A percentile compares a stretch with the other conserved stretches of the same genome.
Evolutionary conservation across 2,113 vertebrate species (phyloP).

Genomic region (Meles meles): DNA sequence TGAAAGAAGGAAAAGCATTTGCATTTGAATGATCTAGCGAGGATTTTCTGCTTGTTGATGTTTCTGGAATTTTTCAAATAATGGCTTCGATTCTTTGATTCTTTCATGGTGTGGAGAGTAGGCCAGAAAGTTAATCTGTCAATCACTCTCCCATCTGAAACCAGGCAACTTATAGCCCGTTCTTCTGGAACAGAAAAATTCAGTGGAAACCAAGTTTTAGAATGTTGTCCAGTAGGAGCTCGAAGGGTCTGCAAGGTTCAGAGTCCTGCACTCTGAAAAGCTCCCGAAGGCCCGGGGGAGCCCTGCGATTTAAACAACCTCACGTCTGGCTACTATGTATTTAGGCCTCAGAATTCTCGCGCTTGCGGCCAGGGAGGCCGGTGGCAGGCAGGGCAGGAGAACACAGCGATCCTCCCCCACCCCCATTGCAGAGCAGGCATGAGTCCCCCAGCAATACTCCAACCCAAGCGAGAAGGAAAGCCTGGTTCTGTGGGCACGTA

Average conservation of each 20-base stretch:
- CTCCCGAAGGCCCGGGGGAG: neutral
- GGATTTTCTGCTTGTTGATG: constrained; percentile 71
- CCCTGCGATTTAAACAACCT: neutral
- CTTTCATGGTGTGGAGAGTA: constrained; percentile 57
- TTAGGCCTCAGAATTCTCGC: neutral
- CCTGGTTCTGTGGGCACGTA: rapidly evolving
- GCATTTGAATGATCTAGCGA: constrained; percentile 68
- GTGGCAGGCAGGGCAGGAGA: rapidly evolving
- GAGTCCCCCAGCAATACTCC: neutral
- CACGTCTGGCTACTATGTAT: neutral
- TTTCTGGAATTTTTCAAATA: constrained; percentile 74
- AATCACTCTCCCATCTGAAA: constrained; percentile 44
- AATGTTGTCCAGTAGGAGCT: neutral
- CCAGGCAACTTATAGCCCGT: neutral
- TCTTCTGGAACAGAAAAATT: neutral
- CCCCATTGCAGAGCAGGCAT: rapidly evolving
- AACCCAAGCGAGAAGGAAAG: neutral
- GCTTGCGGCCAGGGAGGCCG: neutral
- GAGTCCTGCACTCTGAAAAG: neutral
- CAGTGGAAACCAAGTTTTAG: neutral
- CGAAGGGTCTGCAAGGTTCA: neutral
- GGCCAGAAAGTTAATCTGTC: constrained; percentile 70
- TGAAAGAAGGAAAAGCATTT: constrained; percentile 58
- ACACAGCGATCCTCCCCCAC: too few relatives aligned
- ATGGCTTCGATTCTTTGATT: constrained; percentile 69